phyloP scores from a whole-genome alignment of 92 coral and sea anemone genomes.

The Montipora capitata region DNA sequence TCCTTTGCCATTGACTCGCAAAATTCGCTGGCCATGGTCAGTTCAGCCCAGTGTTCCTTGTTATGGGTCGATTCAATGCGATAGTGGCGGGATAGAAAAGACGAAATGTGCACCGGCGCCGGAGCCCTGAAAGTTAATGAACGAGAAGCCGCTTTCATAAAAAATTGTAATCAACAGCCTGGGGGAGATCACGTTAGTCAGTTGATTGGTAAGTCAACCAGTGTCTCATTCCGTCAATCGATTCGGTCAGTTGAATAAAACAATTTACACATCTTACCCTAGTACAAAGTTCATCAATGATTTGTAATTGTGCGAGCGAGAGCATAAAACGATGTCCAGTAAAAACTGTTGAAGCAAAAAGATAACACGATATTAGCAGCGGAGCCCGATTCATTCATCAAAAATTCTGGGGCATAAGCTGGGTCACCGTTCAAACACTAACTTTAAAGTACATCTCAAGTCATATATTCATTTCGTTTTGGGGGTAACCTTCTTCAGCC shows the following conservation, averaged over 20 bases:
- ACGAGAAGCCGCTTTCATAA: not conserved
- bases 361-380: not conserved
- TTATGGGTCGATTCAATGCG: conserved; percentile 79
- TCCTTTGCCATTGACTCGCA: conserved; percentile 91
- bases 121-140: conserved; percentile 74
- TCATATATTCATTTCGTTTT: too few relatives aligned
- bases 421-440: not conserved
- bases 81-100: conserved; percentile 85
- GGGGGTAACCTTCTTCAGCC: too few relatives aligned
- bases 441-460: not conserved
- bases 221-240: not conserved
- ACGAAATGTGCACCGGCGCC: conserved; percentile 93
- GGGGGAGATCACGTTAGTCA: not conserved
- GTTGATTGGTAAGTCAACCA: not conserved
- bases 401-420: not conserved
- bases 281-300: conserved; percentile 86
- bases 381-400: not conserved
- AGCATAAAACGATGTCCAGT: conserved; percentile 90
- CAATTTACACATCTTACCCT: conserved; percentile 18
- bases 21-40: conserved; percentile 79
- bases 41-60: conserved; percentile 86
- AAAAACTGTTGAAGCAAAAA: conserved; percentile 78
- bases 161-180: too few relatives aligned
- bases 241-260: not conserved
- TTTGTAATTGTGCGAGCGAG: conserved; percentile 80